Conservation (phyloP, 1,140 invertebrate genomes). For the Nebria ingens region DNA sequence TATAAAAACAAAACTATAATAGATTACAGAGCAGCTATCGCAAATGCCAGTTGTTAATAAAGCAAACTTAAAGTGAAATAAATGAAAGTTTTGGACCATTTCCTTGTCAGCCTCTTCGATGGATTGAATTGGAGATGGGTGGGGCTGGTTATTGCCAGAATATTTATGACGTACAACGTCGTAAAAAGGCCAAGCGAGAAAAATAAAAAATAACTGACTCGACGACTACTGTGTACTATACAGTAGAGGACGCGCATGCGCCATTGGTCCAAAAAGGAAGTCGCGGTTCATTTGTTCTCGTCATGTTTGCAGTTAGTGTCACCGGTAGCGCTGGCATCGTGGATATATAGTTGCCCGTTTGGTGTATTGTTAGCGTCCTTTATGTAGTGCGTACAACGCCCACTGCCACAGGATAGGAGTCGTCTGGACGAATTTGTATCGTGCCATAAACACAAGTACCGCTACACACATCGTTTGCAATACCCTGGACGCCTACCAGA, state of each 20-base stretch:
- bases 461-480: too few relatives aligned
- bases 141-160: background rate
- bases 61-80: too few relatives aligned
- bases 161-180: background rate
- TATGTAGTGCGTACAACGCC: slow-evolving; percentile 1
- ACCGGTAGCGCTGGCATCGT: background rate
- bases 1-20: too few relatives aligned
- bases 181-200: background rate
- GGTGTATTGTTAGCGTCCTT: slow-evolving; percentile 7
- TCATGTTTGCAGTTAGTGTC: slow-evolving; percentile 9
- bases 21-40: background rate
- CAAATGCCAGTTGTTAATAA: too few relatives aligned
- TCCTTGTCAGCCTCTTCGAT: too few relatives aligned
- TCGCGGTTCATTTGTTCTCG: slow-evolving; percentile 8
- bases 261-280: background rate
- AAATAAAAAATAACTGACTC: slow-evolving; percentile 9
- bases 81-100: too few relatives aligned
- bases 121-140: too few relatives aligned
- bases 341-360: background rate
- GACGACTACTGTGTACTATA: background rate
- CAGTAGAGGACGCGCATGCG: background rate
- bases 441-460: slow-evolving; percentile 6
- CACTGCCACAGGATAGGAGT: background rate
- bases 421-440: background rate
- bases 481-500: too few relatives aligned